phyloP scores from a whole-genome alignment of 1,140 invertebrate species.

The Grapholita molesta region DNA sequence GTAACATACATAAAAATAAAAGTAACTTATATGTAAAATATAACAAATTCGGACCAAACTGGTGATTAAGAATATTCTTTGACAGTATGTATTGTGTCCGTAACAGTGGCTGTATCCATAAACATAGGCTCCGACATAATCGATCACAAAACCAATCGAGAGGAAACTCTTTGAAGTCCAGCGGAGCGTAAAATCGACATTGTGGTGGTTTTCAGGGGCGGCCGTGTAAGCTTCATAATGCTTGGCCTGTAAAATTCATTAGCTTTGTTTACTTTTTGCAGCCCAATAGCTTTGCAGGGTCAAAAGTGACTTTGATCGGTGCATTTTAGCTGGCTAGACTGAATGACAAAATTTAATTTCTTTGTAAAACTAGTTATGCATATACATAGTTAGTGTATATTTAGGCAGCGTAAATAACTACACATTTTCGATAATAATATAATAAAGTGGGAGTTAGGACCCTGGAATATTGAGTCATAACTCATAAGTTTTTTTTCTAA shows the following conservation, averaged over 20 bases:
- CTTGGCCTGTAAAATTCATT: neutral
- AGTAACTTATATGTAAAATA: too few species aligned
- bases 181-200: conserved; percentile 46
- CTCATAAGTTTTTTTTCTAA: too few species aligned
- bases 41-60: too few species aligned
- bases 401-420: too few species aligned
- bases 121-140: conserved; percentile 28
- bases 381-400: too few species aligned
- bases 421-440: too few species aligned
- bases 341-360: too few species aligned
- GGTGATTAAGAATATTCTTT: too few species aligned
- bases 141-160: conserved; percentile 42
- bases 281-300: neutral
- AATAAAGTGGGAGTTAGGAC: too few species aligned
- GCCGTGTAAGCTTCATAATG: neutral
- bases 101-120: conserved; percentile 13
- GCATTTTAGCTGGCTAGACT: neutral
- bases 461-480: too few species aligned
- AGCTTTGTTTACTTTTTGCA: conserved; percentile 10
- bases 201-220: conserved; percentile 55
- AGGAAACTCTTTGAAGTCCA: conserved; percentile 64
- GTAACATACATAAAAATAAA: too few species aligned
- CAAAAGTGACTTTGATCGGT: neutral
- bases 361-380: too few species aligned
- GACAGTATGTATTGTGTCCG: neutral